Conservation (phyloP, 2,888 invertebrate species). For the Chrysolina haemoptera region DNA sequence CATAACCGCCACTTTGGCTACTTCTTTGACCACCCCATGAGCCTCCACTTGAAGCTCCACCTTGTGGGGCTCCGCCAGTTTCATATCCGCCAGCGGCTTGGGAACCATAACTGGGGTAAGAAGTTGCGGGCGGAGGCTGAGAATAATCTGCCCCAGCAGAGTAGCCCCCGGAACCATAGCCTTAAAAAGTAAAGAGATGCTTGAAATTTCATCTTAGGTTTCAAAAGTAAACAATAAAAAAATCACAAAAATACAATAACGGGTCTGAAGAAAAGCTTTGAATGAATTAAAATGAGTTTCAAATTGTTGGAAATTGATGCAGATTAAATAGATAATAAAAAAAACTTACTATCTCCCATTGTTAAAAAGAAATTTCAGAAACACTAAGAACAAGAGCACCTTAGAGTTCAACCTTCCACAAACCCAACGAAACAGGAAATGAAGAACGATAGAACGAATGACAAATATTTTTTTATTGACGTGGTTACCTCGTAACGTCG, state of each 20-base stretch:
- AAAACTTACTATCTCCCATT: conserved; percentile 45
- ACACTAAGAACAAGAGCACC: background rate
- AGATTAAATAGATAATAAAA: background rate
- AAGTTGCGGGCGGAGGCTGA: conserved; percentile 54
- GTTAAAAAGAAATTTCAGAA: background rate
- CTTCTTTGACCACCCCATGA: conserved; percentile 59
- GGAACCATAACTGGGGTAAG: conserved; percentile 45
- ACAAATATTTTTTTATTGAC: conserved; percentile 3
- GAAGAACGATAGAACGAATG: background rate
- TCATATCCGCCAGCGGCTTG: conserved; percentile 32
- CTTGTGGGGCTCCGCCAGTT: conserved; percentile 22
- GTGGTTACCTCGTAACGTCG: conserved; percentile 3
- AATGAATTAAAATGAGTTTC: background rate
- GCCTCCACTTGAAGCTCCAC: conserved; percentile 46
- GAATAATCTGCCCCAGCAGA: conserved; percentile 52
- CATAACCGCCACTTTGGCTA: conserved; percentile 57
- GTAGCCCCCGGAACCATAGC: conserved; percentile 43
- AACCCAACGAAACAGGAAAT: background rate
- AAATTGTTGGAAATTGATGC: background rate
- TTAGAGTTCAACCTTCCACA: background rate
- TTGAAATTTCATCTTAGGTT: background rate
- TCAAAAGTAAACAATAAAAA: background rate
- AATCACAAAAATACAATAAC: background rate
- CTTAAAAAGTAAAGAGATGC: conserved; percentile 16
- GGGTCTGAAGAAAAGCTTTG: background rate